Conservation (phyloP, 2,888 invertebrate species). For the Cerceris ruficornis region DNA sequence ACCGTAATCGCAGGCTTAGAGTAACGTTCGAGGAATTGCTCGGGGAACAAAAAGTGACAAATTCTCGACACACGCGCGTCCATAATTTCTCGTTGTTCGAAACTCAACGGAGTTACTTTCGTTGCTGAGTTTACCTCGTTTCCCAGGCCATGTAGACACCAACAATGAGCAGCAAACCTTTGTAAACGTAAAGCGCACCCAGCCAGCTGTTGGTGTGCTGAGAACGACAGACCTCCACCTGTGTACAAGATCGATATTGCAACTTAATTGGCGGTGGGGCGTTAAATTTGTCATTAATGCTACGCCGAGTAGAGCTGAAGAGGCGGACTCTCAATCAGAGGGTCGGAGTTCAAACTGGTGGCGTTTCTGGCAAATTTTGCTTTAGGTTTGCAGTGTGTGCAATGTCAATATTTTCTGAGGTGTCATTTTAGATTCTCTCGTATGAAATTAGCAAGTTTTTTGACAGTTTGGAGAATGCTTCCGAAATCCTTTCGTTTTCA, state of each 20-base stretch:
- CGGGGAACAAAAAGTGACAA: too few relatives aligned
- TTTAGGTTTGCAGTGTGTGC: too few relatives aligned
- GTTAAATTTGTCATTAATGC: not conserved
- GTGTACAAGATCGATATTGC: constrained; percentile 74
- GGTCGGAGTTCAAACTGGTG: not conserved
- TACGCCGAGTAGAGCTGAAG: constrained; percentile 38
- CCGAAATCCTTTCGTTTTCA: too few relatives aligned
- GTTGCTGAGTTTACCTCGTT: constrained; percentile 84
- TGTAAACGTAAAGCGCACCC: constrained; percentile 94
- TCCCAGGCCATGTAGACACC: constrained; percentile 99
- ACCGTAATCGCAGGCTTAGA: too few relatives aligned
- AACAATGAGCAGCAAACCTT: constrained; percentile 92
- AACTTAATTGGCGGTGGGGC: constrained; percentile 55
- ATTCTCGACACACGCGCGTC: too few relatives aligned
- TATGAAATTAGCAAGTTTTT: too few relatives aligned
- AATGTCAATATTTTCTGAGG: too few relatives aligned
- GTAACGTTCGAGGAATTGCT: too few relatives aligned
- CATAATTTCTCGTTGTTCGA: not conserved
- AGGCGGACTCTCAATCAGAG: not conserved
- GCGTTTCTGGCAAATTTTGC: not conserved
- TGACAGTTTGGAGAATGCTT: too few relatives aligned
- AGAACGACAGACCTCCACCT: constrained; percentile 95
- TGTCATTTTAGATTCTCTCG: too few relatives aligned
- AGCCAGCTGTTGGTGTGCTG: constrained; percentile 94
- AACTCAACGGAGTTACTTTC: not conserved